Evolutionary conservation across 1,140 invertebrate genomes (phyloP).

Genomic region (Ladona fulva): DNA sequence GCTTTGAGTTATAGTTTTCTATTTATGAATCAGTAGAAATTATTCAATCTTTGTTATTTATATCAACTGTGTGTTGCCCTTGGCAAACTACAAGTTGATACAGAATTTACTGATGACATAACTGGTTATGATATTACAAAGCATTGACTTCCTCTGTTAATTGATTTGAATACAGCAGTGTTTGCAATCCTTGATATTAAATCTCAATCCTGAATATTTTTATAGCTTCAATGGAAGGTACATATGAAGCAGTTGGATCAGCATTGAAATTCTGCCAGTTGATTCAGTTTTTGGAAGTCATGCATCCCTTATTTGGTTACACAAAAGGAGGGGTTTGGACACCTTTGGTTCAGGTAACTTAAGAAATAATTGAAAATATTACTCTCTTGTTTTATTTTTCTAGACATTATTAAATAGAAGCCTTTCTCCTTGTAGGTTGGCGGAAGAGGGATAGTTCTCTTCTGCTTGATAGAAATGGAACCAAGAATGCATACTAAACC

Average conservation of each 20-base stretch:
- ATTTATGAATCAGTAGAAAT: no score
- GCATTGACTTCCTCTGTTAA: no score
- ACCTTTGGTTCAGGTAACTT: constrained; percentile 42
- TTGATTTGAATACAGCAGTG: no score
- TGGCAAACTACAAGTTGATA: no score
- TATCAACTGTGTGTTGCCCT: no score
- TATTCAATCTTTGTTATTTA: no score
- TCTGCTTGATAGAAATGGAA: constrained; percentile 74
- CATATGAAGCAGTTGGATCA: constrained; percentile 66
- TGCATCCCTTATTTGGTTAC: constrained; percentile 83
- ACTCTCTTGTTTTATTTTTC: background rate
- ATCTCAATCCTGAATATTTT: no score
- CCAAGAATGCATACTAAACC: constrained; percentile 77
- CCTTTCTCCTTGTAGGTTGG: constrained; percentile 49
- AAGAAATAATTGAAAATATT: background rate
- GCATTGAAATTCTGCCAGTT: constrained; percentile 75
- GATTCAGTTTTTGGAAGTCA: constrained; percentile 75
- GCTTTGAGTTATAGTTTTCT: no score
- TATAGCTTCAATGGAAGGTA: constrained; percentile 57
- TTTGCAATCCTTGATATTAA: no score
- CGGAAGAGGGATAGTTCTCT: constrained; percentile 71
- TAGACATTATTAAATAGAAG: background rate
- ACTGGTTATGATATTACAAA: no score
- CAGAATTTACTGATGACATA: no score
- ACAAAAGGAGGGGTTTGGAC: constrained; percentile 59